A percentile compares a stretch with the other conserved stretches of the same genome.
Evolutionary conservation across 2,113 vertebrate species (phyloP).

Genomic region (Plectropomus leopardus): DNA sequence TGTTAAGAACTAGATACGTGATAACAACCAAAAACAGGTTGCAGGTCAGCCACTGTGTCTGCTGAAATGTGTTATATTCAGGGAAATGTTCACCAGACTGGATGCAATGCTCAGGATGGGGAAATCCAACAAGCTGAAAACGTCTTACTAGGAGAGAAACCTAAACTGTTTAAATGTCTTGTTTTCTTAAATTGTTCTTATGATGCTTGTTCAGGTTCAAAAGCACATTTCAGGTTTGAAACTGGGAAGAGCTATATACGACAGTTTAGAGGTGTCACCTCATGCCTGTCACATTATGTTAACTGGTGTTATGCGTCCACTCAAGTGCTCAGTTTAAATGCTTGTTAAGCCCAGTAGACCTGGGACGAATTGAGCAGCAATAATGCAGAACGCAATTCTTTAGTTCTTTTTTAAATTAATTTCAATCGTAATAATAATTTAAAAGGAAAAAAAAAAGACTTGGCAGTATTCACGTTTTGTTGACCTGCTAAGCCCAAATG

Average conservation of each 20-base stretch:
- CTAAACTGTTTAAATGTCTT: neutral
- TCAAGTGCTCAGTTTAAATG: constrained; percentile 65
- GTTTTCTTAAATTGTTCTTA: neutral
- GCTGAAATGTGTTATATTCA: constrained; percentile 3
- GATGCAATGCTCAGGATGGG: neutral
- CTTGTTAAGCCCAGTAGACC: constrained; percentile 36
- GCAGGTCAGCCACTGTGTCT: neutral
- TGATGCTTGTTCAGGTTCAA: neutral
- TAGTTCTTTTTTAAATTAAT: constrained; percentile 24
- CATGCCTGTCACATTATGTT: neutral
- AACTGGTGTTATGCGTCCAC: constrained; percentile 1
- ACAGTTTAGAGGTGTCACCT: constrained; percentile 18
- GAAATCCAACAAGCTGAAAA: neutral
- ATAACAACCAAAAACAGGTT: constrained; percentile 21
- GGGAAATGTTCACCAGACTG: constrained; percentile 3
- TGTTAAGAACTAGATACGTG: constrained; percentile 24
- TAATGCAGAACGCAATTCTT: constrained; percentile 24
- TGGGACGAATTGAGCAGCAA: constrained; percentile 26
- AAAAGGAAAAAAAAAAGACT: constrained; percentile 14
- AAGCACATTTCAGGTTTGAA: constrained; percentile 17
- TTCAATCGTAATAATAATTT: neutral
- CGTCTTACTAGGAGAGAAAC: neutral
- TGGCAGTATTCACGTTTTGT: constrained; percentile 70
- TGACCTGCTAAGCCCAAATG: constrained; percentile 47
- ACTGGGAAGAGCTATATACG: neutral